Conservation (phyloP, 2,797 vertebrate genomes). For the Bradypodion ventrale region DNA sequence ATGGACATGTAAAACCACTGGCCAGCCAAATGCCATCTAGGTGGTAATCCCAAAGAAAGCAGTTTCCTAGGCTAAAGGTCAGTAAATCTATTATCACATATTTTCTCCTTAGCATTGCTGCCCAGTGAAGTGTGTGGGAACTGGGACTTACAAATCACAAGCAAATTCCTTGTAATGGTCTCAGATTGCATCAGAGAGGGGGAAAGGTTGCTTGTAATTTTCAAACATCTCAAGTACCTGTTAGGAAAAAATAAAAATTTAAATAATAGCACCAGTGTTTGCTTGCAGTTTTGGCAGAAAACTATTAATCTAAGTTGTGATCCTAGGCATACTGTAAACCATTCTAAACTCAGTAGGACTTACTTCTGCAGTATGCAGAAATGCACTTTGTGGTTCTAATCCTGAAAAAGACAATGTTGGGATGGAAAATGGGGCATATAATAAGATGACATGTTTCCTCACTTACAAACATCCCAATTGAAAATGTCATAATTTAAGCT, state of each 20-base stretch:
- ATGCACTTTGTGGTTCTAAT: not conserved
- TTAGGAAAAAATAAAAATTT: not conserved
- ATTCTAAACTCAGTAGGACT: not conserved
- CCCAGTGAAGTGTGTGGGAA: not conserved
- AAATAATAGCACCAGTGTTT: not conserved
- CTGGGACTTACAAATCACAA: not conserved
- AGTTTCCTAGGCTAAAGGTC: not conserved
- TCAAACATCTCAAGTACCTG: not conserved
- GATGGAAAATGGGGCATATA: not conserved
- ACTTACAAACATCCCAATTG: not conserved
- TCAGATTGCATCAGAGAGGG: not conserved
- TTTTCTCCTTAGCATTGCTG: not conserved
- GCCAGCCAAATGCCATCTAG: constrained; percentile 1
- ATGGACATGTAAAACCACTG: not conserved
- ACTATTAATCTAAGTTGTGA: not conserved
- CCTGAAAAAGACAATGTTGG: not conserved
- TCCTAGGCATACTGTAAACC: not conserved
- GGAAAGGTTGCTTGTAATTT: not conserved
- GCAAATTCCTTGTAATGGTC: not conserved
- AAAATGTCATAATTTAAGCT: not conserved
- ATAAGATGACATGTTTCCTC: not conserved
- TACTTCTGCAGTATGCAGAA: not conserved
- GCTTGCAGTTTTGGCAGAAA: not conserved
- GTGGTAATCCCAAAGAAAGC: constrained; percentile 4
- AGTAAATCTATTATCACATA: constrained; percentile 6